Evolutionary conservation across 2,797 vertebrate species (phyloP).

Genomic region (Lepilemur ruficaudatus): DNA sequence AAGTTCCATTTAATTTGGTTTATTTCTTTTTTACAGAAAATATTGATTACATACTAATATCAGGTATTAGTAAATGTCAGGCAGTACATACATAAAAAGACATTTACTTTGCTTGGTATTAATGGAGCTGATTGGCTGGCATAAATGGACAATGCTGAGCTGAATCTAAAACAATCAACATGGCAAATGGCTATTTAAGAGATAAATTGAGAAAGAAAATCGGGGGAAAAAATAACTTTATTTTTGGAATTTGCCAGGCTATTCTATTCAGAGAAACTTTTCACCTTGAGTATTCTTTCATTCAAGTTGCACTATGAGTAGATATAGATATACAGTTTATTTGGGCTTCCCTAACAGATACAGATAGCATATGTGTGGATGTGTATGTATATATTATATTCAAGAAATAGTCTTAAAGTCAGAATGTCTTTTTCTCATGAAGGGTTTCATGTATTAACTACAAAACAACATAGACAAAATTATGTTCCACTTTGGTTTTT

Average conservation of each 20-base stretch:
- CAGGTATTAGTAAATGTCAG: neutral
- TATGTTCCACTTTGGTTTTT: neutral
- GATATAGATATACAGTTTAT: neutral
- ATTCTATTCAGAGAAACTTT: neutral
- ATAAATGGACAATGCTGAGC: neutral
- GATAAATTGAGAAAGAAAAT: neutral
- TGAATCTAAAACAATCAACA: neutral
- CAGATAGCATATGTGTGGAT: accelerated
- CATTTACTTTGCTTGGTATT: neutral
- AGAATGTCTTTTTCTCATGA: neutral
- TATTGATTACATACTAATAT: neutral
- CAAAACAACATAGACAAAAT: neutral
- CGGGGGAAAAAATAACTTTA: neutral
- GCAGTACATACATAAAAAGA: neutral
- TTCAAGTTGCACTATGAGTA: neutral
- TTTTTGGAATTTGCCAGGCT: neutral
- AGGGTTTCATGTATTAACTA: neutral
- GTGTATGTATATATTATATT: neutral
- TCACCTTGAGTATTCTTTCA: neutral
- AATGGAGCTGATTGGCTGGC: neutral
- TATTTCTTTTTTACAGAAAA: neutral
- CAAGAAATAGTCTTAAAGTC: neutral
- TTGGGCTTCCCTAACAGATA: neutral
- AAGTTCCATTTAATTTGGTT: neutral
- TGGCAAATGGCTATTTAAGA: neutral